phyloP scores from a whole-genome alignment of 2,113 vertebrate species.

The Ochotona princeps region DNA sequence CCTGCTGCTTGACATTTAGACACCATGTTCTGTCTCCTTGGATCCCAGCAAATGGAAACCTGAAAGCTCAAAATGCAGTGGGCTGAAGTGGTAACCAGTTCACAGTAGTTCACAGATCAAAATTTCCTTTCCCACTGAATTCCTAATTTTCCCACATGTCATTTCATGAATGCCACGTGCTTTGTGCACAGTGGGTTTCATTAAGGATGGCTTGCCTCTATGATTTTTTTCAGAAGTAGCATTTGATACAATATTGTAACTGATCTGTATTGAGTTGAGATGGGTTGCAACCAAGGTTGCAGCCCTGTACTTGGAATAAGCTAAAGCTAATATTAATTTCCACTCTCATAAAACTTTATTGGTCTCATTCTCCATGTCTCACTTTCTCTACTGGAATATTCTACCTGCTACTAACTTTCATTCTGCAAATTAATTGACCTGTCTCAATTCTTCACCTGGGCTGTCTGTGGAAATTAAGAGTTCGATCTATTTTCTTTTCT shows the following conservation, averaged over 20 bases:
- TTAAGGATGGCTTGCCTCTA: neutral
- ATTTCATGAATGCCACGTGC: too few species aligned
- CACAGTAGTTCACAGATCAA: neutral
- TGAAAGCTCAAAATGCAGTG: neutral
- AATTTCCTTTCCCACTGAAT: neutral
- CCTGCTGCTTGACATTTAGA: neutral
- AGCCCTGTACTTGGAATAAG: neutral
- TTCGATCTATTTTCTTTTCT: too few species aligned
- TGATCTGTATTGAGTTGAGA: neutral
- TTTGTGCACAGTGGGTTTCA: neutral
- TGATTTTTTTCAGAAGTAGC: neutral
- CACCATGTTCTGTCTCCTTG: neutral
- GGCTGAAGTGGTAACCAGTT: neutral
- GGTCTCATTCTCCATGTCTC: neutral
- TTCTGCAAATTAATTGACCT: neutral
- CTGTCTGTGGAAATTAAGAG: neutral
- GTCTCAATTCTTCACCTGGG: neutral
- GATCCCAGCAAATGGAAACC: neutral
- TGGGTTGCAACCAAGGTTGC: neutral
- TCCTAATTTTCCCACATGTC: neutral
- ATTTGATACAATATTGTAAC: neutral
- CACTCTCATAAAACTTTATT: neutral
- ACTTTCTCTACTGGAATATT: neutral
- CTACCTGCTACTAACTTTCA: neutral
- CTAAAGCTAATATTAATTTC: neutral